Evolutionary conservation across 1,140 invertebrate genomes (phyloP), one percentile per base, ranked within the genome.

Genomic region (Penaeus chinensis): DNA sequence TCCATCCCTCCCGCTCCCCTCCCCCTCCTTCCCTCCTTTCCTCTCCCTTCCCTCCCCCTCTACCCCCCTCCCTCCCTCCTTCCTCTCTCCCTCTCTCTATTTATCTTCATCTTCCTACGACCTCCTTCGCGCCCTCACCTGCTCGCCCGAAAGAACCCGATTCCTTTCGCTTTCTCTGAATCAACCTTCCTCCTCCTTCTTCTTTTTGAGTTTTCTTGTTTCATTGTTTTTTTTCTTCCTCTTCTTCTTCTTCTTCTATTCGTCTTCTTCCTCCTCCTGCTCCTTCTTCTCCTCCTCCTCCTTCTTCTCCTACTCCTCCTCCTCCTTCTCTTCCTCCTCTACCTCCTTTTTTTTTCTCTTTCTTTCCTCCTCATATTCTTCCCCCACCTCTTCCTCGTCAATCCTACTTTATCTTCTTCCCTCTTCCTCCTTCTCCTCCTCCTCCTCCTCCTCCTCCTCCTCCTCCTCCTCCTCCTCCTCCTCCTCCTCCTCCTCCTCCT

Each of bases 61-160:
- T 77, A 19, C 54, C 37, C 76, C 60, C 16, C n/a, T n/a, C 54
- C 27, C 54, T 19, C 32, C 74, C 54, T 24, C 7, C 22, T 37
- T 16, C n/a, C 32, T 77, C 24, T 77, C 27, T 76, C 76, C n/a
- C 76, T 77, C 76, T 77, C 76, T 77, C 27, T 77, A 37, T 77
- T 54, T 77, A 37, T 77, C 76, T 77, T 54, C 60, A 37, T 77
- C 27, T 42, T 54, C n/a, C 76, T n/a, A 3, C 13, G 20, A 0
- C n/a, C 27, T 54, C 76, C 24, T 42, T 54, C 60, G 42, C 42
- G 60, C 60, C 76, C 76, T 5, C 2, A 76, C 4, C 11, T 3
- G 5, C 11, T 27, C 42, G 18, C 42, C 27, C 24, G 18, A 77
- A 54, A 54, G 60, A 37, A 20, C 76, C 5, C 27, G 42, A 18